phyloP scores from a whole-genome alignment of 2,888 invertebrate genomes.

The Meghimatium bilineatum region DNA sequence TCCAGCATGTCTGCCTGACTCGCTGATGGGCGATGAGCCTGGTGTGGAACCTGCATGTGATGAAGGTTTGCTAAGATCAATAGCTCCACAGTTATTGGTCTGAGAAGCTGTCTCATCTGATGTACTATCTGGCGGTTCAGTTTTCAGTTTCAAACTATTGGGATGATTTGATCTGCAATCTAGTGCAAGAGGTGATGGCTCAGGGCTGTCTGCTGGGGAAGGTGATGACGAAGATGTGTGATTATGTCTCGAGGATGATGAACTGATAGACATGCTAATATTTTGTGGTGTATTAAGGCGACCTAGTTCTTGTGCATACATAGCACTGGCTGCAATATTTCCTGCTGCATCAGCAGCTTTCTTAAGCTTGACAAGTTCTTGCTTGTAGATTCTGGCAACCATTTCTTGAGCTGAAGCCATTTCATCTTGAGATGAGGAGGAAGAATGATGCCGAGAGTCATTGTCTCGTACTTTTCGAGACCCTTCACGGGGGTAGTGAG shows the following conservation, averaged over 20 bases:
- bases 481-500: constrained; percentile 31
- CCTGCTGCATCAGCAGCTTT: constrained; percentile 78
- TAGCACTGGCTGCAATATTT: constrained; percentile 81
- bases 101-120: constrained; percentile 62
- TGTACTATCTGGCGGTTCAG: constrained; percentile 67
- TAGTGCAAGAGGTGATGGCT: constrained; percentile 39
- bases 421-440: constrained; percentile 53
- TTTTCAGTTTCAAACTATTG: constrained; percentile 58
- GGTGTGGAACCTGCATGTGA: constrained; percentile 63
- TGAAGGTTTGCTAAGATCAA: constrained; percentile 70
- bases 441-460: constrained; percentile 41
- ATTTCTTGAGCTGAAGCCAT: constrained; percentile 84
- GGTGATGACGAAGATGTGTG: constrained; percentile 28
- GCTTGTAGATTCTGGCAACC: constrained; percentile 75
- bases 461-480: constrained; percentile 25
- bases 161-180: constrained; percentile 45
- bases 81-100: constrained; percentile 62
- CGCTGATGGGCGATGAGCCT: constrained; percentile 55
- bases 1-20: constrained; percentile 71
- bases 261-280: constrained; percentile 16
- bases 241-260: constrained; percentile 2
- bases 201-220: constrained; percentile 24
- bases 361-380: constrained; percentile 93
- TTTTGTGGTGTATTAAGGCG: constrained; percentile 81
- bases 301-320: constrained; percentile 94